These are phyloP conservation scores for Trichomycterus rosablanca DNA, from an alignment of 2,113 vertebrate genomes.

Conservation along the genomic window DNA sequence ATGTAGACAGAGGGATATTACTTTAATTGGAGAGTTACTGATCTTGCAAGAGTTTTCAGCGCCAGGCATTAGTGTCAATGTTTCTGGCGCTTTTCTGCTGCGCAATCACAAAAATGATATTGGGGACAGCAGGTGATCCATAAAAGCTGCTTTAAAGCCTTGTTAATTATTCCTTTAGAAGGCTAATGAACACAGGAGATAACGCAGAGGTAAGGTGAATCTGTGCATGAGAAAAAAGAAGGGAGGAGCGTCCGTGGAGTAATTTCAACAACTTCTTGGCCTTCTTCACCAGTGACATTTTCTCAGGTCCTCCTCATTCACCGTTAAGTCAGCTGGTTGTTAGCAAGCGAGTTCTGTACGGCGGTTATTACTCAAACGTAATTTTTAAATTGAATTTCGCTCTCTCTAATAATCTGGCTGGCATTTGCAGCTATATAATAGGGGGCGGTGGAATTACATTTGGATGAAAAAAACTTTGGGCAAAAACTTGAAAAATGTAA, in stretches of 20 bases:
- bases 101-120: conserved; percentile 76
- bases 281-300: conserved; percentile 28
- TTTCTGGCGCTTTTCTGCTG: conserved; percentile 66
- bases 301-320: conserved; percentile 44
- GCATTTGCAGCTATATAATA: too few species aligned
- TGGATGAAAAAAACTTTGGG: too few species aligned
- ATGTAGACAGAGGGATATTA: conserved; percentile 61
- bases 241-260: conserved; percentile 41
- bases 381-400: too few species aligned
- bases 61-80: conserved; percentile 68
- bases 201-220: conserved; percentile 61
- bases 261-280: conserved; percentile 51
- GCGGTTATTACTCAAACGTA: too few species aligned
- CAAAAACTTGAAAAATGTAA: too few species aligned
- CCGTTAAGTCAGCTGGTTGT: too few species aligned
- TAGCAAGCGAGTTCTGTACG: too few species aligned
- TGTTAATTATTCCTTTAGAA: conserved; percentile 77
- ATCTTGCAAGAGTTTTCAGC: conserved; percentile 68
- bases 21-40: conserved; percentile 73
- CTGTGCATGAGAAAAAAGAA: conserved; percentile 37
- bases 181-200: conserved; percentile 71
- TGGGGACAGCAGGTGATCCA: conserved; percentile 77
- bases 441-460: too few species aligned
- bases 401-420: too few species aligned
- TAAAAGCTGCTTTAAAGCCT: conserved; percentile 77